A percentile compares a stretch with the other conserved stretches of the same genome.
These are phyloP conservation scores for Xyrauchen texanus DNA, from an alignment of 2,113 vertebrate species.

Conservation along the genomic window DNA sequence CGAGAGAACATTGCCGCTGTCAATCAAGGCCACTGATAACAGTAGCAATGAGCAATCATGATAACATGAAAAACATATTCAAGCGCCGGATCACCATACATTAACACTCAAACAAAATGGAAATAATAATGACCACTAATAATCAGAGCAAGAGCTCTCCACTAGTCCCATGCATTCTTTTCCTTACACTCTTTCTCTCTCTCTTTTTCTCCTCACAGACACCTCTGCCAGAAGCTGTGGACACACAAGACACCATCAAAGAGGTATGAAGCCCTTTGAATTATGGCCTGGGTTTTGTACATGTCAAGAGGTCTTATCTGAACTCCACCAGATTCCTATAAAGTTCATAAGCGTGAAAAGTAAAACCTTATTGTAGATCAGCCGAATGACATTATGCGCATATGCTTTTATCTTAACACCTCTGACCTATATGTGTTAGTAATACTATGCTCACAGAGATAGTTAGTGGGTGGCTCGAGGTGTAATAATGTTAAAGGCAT, in stretches of 20 bases:
- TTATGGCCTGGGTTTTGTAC: too few species aligned
- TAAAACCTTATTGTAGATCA: not conserved
- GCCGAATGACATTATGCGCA: not conserved
- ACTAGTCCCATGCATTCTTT: too few species aligned
- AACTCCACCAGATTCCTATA: not conserved
- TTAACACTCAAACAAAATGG: too few species aligned
- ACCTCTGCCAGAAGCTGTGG: conserved; percentile 71
- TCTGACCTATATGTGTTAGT: conserved; percentile 6
- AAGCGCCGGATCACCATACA: too few species aligned
- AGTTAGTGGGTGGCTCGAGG: too few species aligned
- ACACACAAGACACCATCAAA: conserved; percentile 77
- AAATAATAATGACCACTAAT: too few species aligned
- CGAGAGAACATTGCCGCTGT: too few species aligned
- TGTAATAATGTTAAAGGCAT: not conserved
- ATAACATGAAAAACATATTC: too few species aligned
- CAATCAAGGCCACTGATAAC: too few species aligned
- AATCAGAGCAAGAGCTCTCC: too few species aligned
- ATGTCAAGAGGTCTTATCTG: not conserved
- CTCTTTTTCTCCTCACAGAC: conserved; percentile 63
- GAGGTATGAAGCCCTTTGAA: conserved; percentile 62
- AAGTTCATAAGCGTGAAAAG: not conserved
- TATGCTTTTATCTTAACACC: conserved; percentile 19
- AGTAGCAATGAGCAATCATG: too few species aligned
- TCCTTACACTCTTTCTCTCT: conserved; percentile 16
- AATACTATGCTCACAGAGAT: not conserved